Percentiles rank a stretch among this genome's conserved stretches.
Evolutionary conservation across 2,888 invertebrate genomes (phyloP).

Genomic region (Mechanitis messenoides): DNA sequence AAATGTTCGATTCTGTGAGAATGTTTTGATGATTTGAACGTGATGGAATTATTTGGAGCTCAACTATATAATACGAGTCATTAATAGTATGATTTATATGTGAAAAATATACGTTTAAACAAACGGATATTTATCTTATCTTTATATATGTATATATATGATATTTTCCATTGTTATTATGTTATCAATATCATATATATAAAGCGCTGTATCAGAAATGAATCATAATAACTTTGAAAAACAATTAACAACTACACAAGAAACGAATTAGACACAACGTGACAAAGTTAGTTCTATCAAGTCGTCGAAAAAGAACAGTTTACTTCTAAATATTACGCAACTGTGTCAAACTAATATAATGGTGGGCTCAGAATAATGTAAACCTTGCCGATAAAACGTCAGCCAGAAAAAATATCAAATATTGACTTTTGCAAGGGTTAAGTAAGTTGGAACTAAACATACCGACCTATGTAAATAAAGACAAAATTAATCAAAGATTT

Average conservation of each 20-base stretch:
- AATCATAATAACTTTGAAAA: not conserved
- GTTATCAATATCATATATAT: not conserved
- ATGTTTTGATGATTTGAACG: conserved; percentile 59
- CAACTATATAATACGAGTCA: not conserved
- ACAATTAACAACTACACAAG: not conserved
- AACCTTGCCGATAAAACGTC: conserved; percentile 68
- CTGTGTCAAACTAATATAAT: conserved; percentile 50
- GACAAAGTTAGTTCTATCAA: conserved; percentile 58
- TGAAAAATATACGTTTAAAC: too few relatives aligned
- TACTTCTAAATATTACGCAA: conserved; percentile 57
- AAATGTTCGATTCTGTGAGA: conserved; percentile 72
- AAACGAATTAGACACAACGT: conserved; percentile 4
- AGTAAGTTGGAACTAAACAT: conserved; percentile 37
- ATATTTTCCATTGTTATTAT: not conserved
- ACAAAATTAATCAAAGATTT: too few relatives aligned
- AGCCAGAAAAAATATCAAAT: conserved; percentile 49
- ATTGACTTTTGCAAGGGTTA: conserved; percentile 42
- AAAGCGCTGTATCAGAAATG: not conserved
- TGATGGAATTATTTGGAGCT: conserved; percentile 49
- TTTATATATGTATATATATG: not conserved
- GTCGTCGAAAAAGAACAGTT: conserved; percentile 50
- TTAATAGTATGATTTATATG: not conserved
- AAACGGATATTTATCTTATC: too few relatives aligned
- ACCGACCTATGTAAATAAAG: conserved; percentile 52
- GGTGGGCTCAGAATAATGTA: conserved; percentile 47